phyloP scores from a whole-genome alignment of 2,888 invertebrate species.

The Drosophila ezoana region DNA sequence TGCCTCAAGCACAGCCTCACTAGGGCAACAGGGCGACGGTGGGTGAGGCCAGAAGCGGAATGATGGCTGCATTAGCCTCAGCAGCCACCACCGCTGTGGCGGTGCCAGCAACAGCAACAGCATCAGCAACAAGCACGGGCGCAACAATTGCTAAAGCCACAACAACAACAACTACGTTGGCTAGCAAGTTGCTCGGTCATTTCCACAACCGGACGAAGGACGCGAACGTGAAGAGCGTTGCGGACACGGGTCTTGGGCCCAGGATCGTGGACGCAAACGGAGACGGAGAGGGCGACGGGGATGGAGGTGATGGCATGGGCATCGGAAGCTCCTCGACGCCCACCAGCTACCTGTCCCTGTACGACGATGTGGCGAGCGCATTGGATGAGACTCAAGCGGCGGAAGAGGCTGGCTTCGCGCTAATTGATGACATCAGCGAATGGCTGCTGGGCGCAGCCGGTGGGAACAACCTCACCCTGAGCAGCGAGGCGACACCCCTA shows the following conservation, averaged over 20 bases:
- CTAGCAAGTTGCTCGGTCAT: slow-evolving; percentile 50
- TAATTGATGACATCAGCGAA: slow-evolving; percentile 72
- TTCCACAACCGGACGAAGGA: slow-evolving; percentile 42
- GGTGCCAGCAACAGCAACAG: slow-evolving; percentile 19
- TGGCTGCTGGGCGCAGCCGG: slow-evolving; percentile 61
- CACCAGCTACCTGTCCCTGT: slow-evolving; percentile 50
- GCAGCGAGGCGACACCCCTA: slow-evolving; percentile 29
- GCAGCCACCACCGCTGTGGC: slow-evolving; percentile 33
- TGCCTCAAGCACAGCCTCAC: slow-evolving; percentile 42
- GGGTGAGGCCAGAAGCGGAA: slow-evolving; percentile 23
- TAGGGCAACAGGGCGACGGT: slow-evolving; percentile 31
- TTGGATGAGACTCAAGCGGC: slow-evolving; percentile 49
- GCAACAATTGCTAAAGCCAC: slow-evolving; percentile 35
- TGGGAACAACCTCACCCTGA: slow-evolving; percentile 32
- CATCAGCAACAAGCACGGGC: slow-evolving; percentile 29
- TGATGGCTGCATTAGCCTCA: slow-evolving; percentile 42
- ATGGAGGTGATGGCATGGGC: slow-evolving; percentile 17
- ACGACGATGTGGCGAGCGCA: slow-evolving; percentile 56
- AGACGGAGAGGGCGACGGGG: slow-evolving; percentile 5
- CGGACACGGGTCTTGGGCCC: neutral
- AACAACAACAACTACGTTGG: slow-evolving; percentile 38
- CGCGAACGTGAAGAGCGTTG: slow-evolving; percentile 1
- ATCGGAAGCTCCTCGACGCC: slow-evolving; percentile 41
- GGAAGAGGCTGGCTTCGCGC: slow-evolving; percentile 63
- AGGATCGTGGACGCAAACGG: neutral